Evolutionary conservation across 2,113 vertebrate species (phyloP), one percentile per base, ranked within the genome.

Genomic region (Hypanus sabinus): DNA sequence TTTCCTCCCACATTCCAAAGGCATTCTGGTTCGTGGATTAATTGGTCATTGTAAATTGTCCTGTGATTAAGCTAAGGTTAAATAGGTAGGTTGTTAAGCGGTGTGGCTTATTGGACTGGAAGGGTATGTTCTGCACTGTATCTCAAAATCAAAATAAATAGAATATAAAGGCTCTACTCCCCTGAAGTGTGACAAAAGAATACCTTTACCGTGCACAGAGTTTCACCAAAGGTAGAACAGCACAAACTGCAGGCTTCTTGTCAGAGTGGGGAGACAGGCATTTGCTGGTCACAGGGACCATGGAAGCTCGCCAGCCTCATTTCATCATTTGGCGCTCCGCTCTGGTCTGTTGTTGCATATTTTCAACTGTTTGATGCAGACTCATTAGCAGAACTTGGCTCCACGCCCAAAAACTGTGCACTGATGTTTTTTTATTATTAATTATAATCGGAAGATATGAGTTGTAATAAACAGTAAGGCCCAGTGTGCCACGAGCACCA

Each of bases 321-420:
- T 70, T 70, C 33, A 38, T 18, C 60, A 70, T 30, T 91, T 90
- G 87, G 88, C 88, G 9, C 33, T 65, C 12, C 30, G 27, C 83
- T 87, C 27, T n/a, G 33, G 16, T 91, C 18, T 91, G 65, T 91
- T 91, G 62, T 20, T 68, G 88, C 62, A 14, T 65, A 70, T 91
- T 85, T 85, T 24, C 20, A 60, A 60, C 60, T 68, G 20, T 90
- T 36, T 91, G 88, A 68, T 36, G 88, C 62, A 91, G 36, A 24
- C 88, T 91, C 88, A 91, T 91, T 91, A 91, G n/a, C n/a, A 33
- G 88, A 33, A 8, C 65, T 70, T 91, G 88, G 88, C 88, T 8
- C 30, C 30, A 33, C 33, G 88, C 88, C 88, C 33, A 36, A 36
- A 70, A 38, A 33, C 65, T 70, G 88, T 68, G 88, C 62, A 70